Base-by-base conservation (phyloP, 2,888 invertebrate species). In the Gonocerus acuteangulatus region DNA sequence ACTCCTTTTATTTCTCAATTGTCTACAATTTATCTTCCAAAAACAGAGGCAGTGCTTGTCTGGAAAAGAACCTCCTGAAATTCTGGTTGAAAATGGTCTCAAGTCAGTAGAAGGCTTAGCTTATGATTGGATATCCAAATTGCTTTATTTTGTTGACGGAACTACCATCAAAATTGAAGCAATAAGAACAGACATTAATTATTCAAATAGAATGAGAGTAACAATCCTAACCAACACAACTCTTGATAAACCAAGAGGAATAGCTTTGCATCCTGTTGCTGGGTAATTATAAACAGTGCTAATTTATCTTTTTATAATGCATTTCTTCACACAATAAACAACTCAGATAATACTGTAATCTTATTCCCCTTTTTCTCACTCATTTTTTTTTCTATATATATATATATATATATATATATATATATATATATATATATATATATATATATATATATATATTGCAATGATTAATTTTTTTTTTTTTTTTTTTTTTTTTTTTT, bases 41-140 rank as follows among this genome's bases (percentile, higher is more conserved):
- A n/a, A 71, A 16, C 59, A 73, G 73, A 78, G 88, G 15, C 86
- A 88, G 69, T 88, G 88, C 71, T 81, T 89, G 67, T 82, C 84
- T 69, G 87, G 87, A 4, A 80, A 78, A 0, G 78, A 78, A 42
- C 75, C 76, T 7, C 80, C 82, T 2, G 88, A 89, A 73, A 79
- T 85, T 15, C 76, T 92, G 0, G 84, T 92, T 0, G 84, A 85
- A 49, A 83, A 81, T 0, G 84, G 87, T 68, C 73, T 92, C 61
- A 81, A 85, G 16, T 87, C 89, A 6, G 86, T 94, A 39, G 92
- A 93, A 74, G 90, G 91, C 1, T 86, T 94, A 84, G 87, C 91
- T 0, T 81, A 86, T 54, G 94, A 95, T 74, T 94, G 91, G 90
- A 83, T 91, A 13, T 87, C 89, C 0, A 84, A 87, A 62, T 85